These are phyloP conservation scores for Epinotia demarniana DNA, from an alignment of 2,888 invertebrate species.

Conservation along the genomic window DNA sequence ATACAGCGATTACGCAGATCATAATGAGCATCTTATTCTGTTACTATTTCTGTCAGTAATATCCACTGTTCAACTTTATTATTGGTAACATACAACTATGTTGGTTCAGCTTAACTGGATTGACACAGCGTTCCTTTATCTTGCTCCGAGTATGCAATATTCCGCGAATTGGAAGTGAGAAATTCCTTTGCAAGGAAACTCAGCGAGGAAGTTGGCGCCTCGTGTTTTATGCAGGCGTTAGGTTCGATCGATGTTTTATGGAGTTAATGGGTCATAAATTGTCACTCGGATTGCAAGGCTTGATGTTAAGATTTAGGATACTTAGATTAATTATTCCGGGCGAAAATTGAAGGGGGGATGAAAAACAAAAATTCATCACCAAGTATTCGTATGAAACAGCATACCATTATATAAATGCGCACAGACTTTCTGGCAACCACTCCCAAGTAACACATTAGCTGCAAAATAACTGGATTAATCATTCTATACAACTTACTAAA, in stretches of 20 bases:
- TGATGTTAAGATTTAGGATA: background rate
- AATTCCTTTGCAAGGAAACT: conserved; percentile 23
- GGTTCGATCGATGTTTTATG: background rate
- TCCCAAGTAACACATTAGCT: too few species aligned
- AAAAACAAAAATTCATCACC: too few species aligned
- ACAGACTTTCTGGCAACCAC: too few species aligned
- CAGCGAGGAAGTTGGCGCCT: conserved; percentile 8
- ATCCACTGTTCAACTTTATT: too few species aligned
- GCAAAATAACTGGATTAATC: too few species aligned
- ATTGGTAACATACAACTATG: background rate
- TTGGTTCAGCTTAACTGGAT: conserved; percentile 3
- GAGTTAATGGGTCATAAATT: conserved; percentile 4
- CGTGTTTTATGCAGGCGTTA: conserved; percentile 10
- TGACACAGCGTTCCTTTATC: conserved; percentile 11
- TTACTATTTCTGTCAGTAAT: background rate
- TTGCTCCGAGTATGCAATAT: conserved; percentile 9
- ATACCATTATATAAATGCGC: too few species aligned
- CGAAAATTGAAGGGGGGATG: too few species aligned
- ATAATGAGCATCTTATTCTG: background rate
- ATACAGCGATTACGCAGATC: background rate
- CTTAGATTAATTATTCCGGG: too few species aligned
- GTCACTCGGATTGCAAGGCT: background rate
- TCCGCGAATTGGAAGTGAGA: conserved; percentile 28
- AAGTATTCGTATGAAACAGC: too few species aligned
- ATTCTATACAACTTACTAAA: too few species aligned